These are phyloP conservation scores for Eremophila alpestris DNA, from an alignment of 2,797 vertebrate species.

Conservation along the genomic window DNA sequence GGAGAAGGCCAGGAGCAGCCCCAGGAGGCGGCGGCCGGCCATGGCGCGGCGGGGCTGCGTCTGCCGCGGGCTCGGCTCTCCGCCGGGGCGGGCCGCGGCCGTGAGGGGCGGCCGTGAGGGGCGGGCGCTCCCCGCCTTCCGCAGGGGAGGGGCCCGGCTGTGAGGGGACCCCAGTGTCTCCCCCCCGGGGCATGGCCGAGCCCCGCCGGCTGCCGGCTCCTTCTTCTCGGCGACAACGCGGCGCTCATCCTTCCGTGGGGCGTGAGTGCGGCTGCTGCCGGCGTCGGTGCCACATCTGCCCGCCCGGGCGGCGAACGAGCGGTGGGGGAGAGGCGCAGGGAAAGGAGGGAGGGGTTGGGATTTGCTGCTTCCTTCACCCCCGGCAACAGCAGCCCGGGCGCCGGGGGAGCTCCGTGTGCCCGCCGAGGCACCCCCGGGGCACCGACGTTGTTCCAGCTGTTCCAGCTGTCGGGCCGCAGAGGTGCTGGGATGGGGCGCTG, in stretches of 20 bases:
- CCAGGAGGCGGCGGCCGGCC: not conserved
- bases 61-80: not conserved
- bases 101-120: not conserved
- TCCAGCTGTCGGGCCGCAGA: not conserved
- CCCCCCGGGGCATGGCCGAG: fast-evolving
- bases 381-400: not conserved
- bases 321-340: not conserved
- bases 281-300: fast-evolving
- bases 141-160: not conserved
- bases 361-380: not conserved
- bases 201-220: not conserved
- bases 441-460: too few relatives aligned
- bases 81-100: not conserved
- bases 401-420: not conserved
- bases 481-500: not conserved
- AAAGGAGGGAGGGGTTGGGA: too few relatives aligned
- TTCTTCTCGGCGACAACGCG: too few relatives aligned
- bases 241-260: not conserved
- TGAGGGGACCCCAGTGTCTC: not conserved
- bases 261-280: not conserved
- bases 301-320: not conserved
- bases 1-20: not conserved
- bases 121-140: not conserved
- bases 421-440: too few relatives aligned
- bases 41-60: not conserved